A percentile compares a stretch with the other conserved stretches of the same genome.
Conservation (phyloP, 1,140 invertebrate genomes). For the Drosophila nasuta region DNA sequence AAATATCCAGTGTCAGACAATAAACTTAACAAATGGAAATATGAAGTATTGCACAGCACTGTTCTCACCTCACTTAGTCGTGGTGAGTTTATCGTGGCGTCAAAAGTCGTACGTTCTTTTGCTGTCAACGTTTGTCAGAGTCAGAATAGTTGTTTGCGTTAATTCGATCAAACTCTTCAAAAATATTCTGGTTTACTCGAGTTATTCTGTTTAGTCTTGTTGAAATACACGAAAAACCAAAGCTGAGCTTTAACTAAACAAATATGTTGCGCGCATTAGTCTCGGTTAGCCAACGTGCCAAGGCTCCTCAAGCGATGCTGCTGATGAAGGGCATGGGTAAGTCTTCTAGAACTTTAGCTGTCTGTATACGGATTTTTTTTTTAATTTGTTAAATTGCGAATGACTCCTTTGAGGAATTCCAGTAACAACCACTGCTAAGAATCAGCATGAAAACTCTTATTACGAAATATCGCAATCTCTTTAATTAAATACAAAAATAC, state of each 20-base stretch:
- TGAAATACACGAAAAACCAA: constrained; percentile 10
- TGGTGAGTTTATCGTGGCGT: constrained; percentile 11
- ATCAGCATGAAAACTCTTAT: no score
- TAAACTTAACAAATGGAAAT: not conserved
- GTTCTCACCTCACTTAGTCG: not conserved
- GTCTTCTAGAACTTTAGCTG: not conserved
- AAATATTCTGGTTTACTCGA: constrained; percentile 27
- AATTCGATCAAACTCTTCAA: constrained; percentile 7
- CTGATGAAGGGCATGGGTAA: constrained; percentile 22
- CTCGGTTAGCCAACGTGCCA: constrained; percentile 14
- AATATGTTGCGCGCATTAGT: constrained; percentile 34
- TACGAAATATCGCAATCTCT: not conserved
- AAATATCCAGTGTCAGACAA: not conserved
- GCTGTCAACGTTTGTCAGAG: constrained; percentile 38
- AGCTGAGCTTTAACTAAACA: not conserved
- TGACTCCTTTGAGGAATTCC: not conserved
- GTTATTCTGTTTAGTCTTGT: constrained; percentile 20
- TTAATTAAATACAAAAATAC: no score
- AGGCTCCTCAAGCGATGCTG: not conserved
- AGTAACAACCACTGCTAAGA: no score
- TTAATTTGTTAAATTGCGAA: not conserved
- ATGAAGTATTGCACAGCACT: constrained; percentile 19
- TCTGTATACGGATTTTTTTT: not conserved
- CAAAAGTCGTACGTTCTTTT: constrained; percentile 24
- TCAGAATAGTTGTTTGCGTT: constrained; percentile 5